Base-by-base conservation (phyloP, 1,140 invertebrate genomes). In the Drosophila pseudoobscura region DNA sequence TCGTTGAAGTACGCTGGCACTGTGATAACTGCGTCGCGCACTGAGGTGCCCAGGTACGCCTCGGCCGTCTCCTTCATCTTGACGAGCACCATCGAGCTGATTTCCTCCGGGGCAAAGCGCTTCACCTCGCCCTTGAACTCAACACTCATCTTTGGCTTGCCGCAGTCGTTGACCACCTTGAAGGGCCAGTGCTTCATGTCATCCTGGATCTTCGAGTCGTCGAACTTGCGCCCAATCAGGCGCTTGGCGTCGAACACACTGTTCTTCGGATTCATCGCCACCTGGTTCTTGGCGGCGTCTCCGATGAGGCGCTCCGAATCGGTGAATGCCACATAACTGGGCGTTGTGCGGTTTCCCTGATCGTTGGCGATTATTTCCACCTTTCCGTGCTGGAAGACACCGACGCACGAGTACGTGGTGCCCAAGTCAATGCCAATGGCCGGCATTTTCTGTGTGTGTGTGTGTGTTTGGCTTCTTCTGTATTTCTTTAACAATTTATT, bases 311-410 rank as follows among this genome's bases (percentile, higher is more conserved):
- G 92, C 90, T 98, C 0, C 0, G 95, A 95, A 50, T 98, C 97
- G 2, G 95, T 97, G 92, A 98, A 98, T 3, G 97, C 97, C 11
- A 98, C 97, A 91, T 97, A 98, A 56, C 95, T 96, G 3, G 97
- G 96, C 15, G 97, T 98, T 13, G 96, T 98, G 60, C 97, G 93
- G 91, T 98, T 97, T 44, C 97, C 97, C 91, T 98, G 97, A 78
- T 98, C 96, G 80, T 98, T 98, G 44, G 97, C 96, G 52, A 98
- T 98, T 75, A 98, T 98, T 90, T 98, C 97, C 7, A 98, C 96
- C 89, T 97, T 96, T 35, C 96, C 96, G 88, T 97, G 93, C 79
- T 96, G 94, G 87, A 95, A 96, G 1, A 96, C 95, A 46, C 94
- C 96, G 3, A 97, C 96, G 78, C 96, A 96, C 6, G 95, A 96